Percentiles rank a stretch among this genome's conserved stretches.
Evolutionary conservation across 2,113 vertebrate species (phyloP).

Genomic region (Alexandromys fortis): DNA sequence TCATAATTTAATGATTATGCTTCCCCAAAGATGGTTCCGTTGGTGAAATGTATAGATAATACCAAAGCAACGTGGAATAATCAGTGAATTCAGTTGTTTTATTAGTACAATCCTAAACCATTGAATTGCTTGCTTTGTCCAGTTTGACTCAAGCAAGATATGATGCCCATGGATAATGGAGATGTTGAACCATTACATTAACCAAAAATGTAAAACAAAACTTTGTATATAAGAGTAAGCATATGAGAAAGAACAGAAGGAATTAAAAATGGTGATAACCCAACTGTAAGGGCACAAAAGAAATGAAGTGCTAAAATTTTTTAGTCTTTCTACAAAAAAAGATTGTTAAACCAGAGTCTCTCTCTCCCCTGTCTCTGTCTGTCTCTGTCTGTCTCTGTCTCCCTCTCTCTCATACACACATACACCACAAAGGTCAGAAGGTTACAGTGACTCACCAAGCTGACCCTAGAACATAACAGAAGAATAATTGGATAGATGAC

Average conservation of each 20-base stretch:
- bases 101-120: neutral
- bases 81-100: neutral
- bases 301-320: neutral
- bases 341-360: neutral
- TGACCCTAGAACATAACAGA: neutral
- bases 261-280: neutral
- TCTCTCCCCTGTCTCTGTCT: neutral
- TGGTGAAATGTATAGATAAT: neutral
- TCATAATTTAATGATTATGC: neutral
- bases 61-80: neutral
- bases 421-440: neutral
- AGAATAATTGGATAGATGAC: neutral
- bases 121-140: neutral
- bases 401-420: neutral
- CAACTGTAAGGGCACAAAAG: neutral
- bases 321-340: neutral
- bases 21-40: neutral
- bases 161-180: neutral
- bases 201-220: constrained; percentile 36
- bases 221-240: neutral
- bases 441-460: neutral
- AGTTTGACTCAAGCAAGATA: constrained; percentile 24
- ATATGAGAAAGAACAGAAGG: neutral
- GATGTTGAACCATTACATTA: neutral
- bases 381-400: neutral